Conservation (phyloP, 2,113 vertebrate genomes). For the Gambusia affinis region DNA sequence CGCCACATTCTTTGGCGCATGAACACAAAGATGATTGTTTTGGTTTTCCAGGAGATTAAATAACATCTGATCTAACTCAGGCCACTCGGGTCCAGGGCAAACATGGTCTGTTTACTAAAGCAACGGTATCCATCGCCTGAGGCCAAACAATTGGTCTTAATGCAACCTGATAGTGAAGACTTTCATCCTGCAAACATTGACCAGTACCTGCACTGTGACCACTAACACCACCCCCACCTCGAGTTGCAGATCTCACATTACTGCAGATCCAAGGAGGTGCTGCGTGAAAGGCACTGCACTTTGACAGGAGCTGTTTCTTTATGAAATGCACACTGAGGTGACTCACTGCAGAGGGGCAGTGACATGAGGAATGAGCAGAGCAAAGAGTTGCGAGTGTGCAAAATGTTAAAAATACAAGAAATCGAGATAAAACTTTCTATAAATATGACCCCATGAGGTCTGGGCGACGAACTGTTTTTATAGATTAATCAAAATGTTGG, state of each 20-base stretch:
- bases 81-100: slow-evolving; percentile 29
- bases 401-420: neutral
- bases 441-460: neutral
- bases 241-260: slow-evolving; percentile 45
- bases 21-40: slow-evolving; percentile 3
- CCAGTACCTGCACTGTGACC: slow-evolving; percentile 37
- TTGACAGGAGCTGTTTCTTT: neutral
- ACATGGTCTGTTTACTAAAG: slow-evolving; percentile 34
- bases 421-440: neutral
- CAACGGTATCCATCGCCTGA: slow-evolving; percentile 21
- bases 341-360: neutral
- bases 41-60: neutral
- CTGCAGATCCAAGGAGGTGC: neutral
- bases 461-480: too few species aligned
- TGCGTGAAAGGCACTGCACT: neutral
- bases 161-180: slow-evolving; percentile 52
- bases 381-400: neutral
- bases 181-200: slow-evolving; percentile 45
- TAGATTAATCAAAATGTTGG: too few species aligned
- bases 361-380: neutral
- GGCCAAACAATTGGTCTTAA: slow-evolving; percentile 37
- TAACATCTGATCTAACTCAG: neutral
- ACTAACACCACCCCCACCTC: slow-evolving; percentile 18
- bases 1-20: neutral
- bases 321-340: neutral